Base-by-base conservation (phyloP, 2,888 invertebrate genomes). In the Agapostemon virescens region DNA sequence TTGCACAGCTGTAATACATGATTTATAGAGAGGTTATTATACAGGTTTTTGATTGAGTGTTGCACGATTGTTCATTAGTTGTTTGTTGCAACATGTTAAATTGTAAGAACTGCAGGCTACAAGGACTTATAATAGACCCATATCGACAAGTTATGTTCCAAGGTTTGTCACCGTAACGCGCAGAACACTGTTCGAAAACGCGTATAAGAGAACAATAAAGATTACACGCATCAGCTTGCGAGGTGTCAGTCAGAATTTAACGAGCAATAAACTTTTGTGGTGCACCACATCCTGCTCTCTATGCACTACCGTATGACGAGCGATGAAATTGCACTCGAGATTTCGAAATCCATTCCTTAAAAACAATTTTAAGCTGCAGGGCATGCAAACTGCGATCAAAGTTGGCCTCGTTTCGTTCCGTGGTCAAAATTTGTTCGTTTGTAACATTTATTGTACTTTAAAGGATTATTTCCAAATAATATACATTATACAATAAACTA, bases 201-300 rank as follows among this genome's bases (percentile, higher is more conserved):
- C 52, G 69, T 45, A 69, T 69, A 75, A 63, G 77, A 55, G 63
- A 58, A 74, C 74, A 84, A 84, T 76, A 76, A 76, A 84, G 73
- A 82, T 86, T 85, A 77, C 81, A 63, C 66, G 76, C 66, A 74
- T 63, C 72, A 70, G 42, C 64, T 69, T 55, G 74, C 74, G 70
- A 83, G 79, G 58, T 72, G 68, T 63, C 81, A 79, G 79, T 82
- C 80, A 69, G 75, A 81, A 74, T 83, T 84, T 87, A 84, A 84
- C 79, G 85, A 85, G 85, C 85, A 87, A 80, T 86, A 85, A 86
- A 85, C 49, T 82, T 87, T 78, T 85, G 87, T 84, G 87, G 86
- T 69, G 67, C 76, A 77, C 86, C 87, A 81, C 87, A 87, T 86
- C 86, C 87, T 87, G 81, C 69, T 81, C 74, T 80, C 82, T 63